Evolutionary conservation across 2,888 invertebrate genomes (phyloP).

Genomic region (Heliconius hortense): DNA sequence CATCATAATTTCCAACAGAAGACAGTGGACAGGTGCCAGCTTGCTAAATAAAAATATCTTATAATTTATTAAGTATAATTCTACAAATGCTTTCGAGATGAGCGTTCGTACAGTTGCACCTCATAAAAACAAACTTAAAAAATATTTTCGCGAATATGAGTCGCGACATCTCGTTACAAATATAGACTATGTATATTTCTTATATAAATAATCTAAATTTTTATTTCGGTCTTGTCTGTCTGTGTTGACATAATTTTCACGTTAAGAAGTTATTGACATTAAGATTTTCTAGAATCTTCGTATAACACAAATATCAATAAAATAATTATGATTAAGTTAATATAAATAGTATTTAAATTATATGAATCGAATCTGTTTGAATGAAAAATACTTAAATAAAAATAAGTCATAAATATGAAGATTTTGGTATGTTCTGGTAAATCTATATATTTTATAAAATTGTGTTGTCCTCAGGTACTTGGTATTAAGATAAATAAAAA

Average conservation of each 20-base stretch:
- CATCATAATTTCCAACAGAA: constrained; percentile 63
- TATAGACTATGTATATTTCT: constrained; percentile 60
- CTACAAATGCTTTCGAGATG: constrained; percentile 69
- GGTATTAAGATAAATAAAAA: too few relatives aligned
- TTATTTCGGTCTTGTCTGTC: constrained; percentile 60
- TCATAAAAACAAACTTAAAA: constrained; percentile 75
- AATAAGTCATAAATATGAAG: neutral
- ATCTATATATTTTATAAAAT: neutral
- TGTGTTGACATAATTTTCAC: constrained; percentile 50
- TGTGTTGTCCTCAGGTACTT: neutral
- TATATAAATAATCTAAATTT: constrained; percentile 51
- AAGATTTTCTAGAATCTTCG: constrained; percentile 6
- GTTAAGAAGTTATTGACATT: constrained; percentile 17
- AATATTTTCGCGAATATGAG: constrained; percentile 61
- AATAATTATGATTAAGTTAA: neutral
- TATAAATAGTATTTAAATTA: neutral
- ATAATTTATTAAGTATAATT: constrained; percentile 78
- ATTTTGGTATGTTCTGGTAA: neutral
- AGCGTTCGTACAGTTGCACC: constrained; percentile 73
- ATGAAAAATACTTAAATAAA: neutral
- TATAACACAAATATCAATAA: neutral
- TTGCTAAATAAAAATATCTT: constrained; percentile 75
- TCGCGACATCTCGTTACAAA: constrained; percentile 48
- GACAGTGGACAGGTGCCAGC: constrained; percentile 74
- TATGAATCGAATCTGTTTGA: neutral